Base-by-base conservation (phyloP, 2,797 vertebrate species). In the Mormyrus hasselquistii region DNA sequence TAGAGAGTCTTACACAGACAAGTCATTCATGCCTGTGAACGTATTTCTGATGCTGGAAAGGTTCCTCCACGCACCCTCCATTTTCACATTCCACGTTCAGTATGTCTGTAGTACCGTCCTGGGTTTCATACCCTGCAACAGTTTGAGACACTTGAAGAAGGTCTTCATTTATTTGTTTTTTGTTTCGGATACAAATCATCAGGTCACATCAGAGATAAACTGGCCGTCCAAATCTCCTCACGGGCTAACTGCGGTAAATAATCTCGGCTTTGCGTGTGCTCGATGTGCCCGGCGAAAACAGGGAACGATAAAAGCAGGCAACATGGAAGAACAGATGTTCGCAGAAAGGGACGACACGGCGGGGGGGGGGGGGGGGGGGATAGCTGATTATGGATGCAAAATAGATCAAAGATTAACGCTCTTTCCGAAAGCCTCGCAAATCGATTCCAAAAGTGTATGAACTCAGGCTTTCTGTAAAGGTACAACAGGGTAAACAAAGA, bases 391-490 rank as follows among this genome's bases (percentile, higher is more conserved):
- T 49, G 49, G 47, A 53, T 86, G 55, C 41, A 55, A 89, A 86
- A 86, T 25, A 89, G 83, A 89, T 69, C 83, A 89, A 85, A 86
- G 83, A 85, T 89, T 44, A 65, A 50, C 59, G 22, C 25, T 4
- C 29, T 53, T 69, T 86, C 22, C 59, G 38, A 89, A 89, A 62
- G 62, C 88, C 34, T 59, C 52, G 12, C 29, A 50, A 89, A 86
- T 86, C 88, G 50, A 73, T 86, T 89, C 83, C 49, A 50, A 86
- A 89, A 73, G 83, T 86, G 62, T 73, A 86, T 52, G 69, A 57
- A 85, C 84, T 55, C 49, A 53, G 29, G 50, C 59, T 86, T 89
- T 65, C 44, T 9, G 49, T 55, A 88, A 59, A 88, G 86, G 53
- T 22, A 82, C 52, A 41, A 47, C 34, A 9, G 14, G 79, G 25